Evolutionary conservation across 2,113 vertebrate genomes (phyloP).

Genomic region (Malaclemys terrapin): DNA sequence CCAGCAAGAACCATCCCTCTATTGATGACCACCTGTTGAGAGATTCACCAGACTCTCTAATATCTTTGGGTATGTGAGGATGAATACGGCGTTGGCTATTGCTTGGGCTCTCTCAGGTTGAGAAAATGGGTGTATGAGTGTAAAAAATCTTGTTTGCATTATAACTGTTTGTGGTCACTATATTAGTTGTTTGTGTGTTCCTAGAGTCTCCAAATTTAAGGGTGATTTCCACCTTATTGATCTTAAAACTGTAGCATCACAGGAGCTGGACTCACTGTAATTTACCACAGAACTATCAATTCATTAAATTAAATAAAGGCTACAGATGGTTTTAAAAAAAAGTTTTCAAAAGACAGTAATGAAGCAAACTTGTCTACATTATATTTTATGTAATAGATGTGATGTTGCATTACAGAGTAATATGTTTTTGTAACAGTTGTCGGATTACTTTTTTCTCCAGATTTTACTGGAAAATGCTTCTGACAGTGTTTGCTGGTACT

Average conservation of each 20-base stretch:
- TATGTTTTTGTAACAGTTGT: conserved; percentile 6
- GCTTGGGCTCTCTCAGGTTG: not conserved
- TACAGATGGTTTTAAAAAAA: not conserved
- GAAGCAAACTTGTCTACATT: not conserved
- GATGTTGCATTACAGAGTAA: not conserved
- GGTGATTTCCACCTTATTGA: not conserved
- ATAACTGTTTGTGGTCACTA: not conserved
- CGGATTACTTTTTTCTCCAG: not conserved
- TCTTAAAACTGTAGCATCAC: not conserved
- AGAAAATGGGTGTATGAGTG: not conserved
- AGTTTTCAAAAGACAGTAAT: not conserved
- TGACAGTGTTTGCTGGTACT: not conserved
- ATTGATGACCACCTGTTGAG: not conserved
- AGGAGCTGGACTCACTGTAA: not conserved
- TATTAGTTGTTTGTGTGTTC: not conserved
- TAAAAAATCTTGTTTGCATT: not conserved
- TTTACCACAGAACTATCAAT: not conserved
- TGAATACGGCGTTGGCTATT: not conserved
- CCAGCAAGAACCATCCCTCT: not conserved
- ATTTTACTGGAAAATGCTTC: conserved; percentile 14
- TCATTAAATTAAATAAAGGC: not conserved
- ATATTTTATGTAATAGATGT: not conserved
- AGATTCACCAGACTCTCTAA: not conserved
- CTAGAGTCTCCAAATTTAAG: not conserved
- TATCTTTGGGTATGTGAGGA: not conserved